Evolutionary conservation across 2,888 invertebrate species (phyloP).

Genomic region (Pomacea canaliculata): DNA sequence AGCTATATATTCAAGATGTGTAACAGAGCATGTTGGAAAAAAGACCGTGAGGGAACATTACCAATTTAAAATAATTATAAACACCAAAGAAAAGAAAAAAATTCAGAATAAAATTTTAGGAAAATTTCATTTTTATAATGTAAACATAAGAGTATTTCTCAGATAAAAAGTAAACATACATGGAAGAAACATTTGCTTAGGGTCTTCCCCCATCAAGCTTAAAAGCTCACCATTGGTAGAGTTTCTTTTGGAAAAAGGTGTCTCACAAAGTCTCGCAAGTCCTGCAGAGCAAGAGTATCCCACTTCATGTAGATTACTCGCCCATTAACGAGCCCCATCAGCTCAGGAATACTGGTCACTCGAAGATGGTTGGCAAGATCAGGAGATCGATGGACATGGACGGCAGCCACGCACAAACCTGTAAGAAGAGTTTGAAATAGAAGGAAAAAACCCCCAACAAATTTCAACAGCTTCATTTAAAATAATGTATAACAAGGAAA

Average conservation of each 20-base stretch:
- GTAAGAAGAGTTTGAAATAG: constrained; percentile 9
- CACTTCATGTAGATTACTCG: constrained; percentile 86
- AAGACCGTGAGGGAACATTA: not conserved
- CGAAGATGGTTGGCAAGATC: constrained; percentile 83
- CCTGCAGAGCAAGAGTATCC: constrained; percentile 78
- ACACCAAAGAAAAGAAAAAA: not conserved
- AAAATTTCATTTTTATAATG: too few relatives aligned
- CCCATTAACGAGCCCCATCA: constrained; percentile 86
- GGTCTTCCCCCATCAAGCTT: too few relatives aligned
- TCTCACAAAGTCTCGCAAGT: constrained; percentile 83
- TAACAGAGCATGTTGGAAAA: too few relatives aligned
- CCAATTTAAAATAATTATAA: not conserved
- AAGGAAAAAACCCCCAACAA: too few relatives aligned
- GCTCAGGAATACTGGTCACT: constrained; percentile 84
- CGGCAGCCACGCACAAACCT: constrained; percentile 73
- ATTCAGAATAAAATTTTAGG: not conserved
- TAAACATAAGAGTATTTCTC: too few relatives aligned
- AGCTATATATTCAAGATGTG: too few relatives aligned
- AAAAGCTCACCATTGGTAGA: constrained; percentile 27
- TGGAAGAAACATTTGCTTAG: too few relatives aligned
- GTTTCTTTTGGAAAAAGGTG: constrained; percentile 82
- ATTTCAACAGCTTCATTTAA: too few relatives aligned
- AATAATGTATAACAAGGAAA: too few relatives aligned
- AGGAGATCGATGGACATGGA: constrained; percentile 87
- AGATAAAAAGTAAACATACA: too few relatives aligned